A percentile compares a stretch with the other conserved stretches of the same genome.
These are phyloP conservation scores for Triplophysa siluroides DNA, from an alignment of 2,113 vertebrate species.

Conservation along the genomic window DNA sequence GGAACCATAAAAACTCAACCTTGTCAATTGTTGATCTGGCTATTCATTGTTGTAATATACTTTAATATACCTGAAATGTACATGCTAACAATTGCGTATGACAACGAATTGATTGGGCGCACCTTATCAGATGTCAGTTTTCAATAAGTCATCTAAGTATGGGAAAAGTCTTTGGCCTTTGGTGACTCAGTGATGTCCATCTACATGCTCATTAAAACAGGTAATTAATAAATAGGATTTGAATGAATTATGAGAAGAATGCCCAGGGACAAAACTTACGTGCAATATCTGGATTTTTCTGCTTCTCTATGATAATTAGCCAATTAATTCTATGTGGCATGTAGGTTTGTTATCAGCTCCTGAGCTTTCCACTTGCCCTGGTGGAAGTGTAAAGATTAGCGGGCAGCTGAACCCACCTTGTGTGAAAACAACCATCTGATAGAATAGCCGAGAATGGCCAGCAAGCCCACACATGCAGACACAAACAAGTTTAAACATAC, in stretches of 20 bases:
- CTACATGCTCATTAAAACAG: slow-evolving; percentile 16
- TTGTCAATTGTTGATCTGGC: too few relatives aligned
- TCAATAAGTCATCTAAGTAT: neutral
- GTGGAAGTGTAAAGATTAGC: slow-evolving; percentile 19
- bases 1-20: too few relatives aligned
- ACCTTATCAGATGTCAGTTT: too few relatives aligned
- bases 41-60: too few relatives aligned
- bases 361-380: neutral
- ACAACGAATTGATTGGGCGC: too few relatives aligned
- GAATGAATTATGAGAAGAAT: slow-evolving; percentile 21
- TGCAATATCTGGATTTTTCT: slow-evolving; percentile 21
- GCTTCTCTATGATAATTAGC: slow-evolving; percentile 7
- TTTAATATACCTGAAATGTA: too few relatives aligned
- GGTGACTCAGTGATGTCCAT: neutral
- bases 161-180: neutral
- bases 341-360: slow-evolving; percentile 33
- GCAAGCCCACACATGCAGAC: slow-evolving; percentile 8
- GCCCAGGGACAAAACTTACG: slow-evolving; percentile 19
- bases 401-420: slow-evolving; percentile 12
- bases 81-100: too few relatives aligned
- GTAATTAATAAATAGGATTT: slow-evolving; percentile 24
- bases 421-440: slow-evolving; percentile 34
- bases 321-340: slow-evolving; percentile 31
- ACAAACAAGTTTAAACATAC: too few relatives aligned
- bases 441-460: neutral